These are phyloP conservation scores for Bubo bubo DNA, from an alignment of 2,113 vertebrate species.

Conservation along the genomic window DNA sequence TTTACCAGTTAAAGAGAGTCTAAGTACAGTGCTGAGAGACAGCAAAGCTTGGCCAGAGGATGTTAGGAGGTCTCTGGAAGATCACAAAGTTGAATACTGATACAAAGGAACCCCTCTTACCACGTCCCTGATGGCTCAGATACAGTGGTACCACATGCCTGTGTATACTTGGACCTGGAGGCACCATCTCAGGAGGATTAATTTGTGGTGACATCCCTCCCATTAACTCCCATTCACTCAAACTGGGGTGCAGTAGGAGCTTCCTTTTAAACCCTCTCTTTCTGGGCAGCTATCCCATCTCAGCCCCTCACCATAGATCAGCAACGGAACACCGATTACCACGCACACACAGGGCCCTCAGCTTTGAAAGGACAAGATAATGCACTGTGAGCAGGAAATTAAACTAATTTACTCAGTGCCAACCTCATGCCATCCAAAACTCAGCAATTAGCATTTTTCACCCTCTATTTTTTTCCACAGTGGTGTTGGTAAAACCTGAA, in stretches of 20 bases:
- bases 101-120: not conserved
- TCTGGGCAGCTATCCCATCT: not conserved
- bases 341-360: not conserved
- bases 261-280: not conserved
- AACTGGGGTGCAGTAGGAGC: accelerated
- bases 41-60: not conserved
- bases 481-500: not conserved
- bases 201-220: not conserved
- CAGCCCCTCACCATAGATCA: not conserved
- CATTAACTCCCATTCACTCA: not conserved
- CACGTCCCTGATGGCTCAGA: not conserved
- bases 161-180: not conserved
- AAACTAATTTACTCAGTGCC: not conserved
- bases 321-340: not conserved
- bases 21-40: not conserved
- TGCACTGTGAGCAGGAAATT: not conserved
- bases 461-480: accelerated
- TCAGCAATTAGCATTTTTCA: not conserved
- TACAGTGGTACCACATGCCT: accelerated
- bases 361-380: not conserved
- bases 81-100: not conserved
- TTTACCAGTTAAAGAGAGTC: not conserved
- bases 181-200: not conserved
- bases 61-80: not conserved
- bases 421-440: not conserved